A percentile compares a stretch with the other conserved stretches of the same genome.
These are phyloP conservation scores for Phaethon lepturus DNA, from an alignment of 2,113 vertebrate genomes.

Conservation along the genomic window DNA sequence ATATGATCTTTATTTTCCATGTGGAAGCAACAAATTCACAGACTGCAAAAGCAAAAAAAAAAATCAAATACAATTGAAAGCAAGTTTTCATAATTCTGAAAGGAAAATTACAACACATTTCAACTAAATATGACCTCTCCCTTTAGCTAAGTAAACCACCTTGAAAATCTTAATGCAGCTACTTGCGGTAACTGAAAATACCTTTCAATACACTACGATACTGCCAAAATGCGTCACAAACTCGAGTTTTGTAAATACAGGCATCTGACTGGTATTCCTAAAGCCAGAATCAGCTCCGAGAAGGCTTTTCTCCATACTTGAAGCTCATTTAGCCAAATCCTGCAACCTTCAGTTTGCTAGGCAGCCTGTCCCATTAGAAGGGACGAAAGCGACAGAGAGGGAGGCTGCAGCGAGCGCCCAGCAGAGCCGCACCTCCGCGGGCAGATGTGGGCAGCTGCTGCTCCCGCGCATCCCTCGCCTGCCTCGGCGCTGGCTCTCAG, in stretches of 20 bases:
- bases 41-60: not conserved
- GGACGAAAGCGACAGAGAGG: not conserved
- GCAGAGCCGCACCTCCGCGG: not conserved
- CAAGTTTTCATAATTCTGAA: not conserved
- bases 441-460: not conserved
- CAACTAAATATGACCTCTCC: not conserved
- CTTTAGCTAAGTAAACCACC: not conserved
- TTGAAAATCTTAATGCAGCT: not conserved
- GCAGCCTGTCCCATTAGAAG: not conserved
- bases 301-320: not conserved
- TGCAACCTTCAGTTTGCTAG: not conserved
- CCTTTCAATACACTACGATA: not conserved
- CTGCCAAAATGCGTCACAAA: not conserved
- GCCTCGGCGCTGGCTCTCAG: not conserved
- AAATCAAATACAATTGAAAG: not conserved
- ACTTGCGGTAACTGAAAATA: not conserved
- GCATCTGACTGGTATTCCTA: not conserved
- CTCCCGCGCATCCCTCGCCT: not conserved
- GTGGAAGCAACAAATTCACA: not conserved
- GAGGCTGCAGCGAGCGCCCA: not conserved
- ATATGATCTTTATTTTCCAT: not conserved
- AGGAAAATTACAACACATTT: not conserved
- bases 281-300: not conserved
- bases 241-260: not conserved
- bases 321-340: not conserved